Base-by-base conservation (phyloP, 2,797 vertebrate species). In the Acomys russatus region DNA sequence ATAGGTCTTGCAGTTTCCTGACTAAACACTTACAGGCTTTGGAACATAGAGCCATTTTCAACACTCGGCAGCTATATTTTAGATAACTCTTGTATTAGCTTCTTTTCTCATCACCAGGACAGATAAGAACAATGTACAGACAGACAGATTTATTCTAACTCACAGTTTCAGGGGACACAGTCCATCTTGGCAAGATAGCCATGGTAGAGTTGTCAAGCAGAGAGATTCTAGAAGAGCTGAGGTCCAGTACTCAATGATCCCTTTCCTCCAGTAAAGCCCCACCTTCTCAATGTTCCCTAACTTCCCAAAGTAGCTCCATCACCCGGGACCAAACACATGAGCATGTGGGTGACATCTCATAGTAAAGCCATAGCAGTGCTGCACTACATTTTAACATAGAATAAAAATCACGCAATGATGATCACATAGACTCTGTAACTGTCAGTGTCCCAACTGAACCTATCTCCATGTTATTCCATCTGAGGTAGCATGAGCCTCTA, bases 1-100 rank as follows among this genome's bases (percentile, higher is more conserved):
- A 70, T 68, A 85, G 93, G 33, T 90, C 61, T 30, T 70, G 61
- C 56, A 6, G 11, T 90, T 88, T 92, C n/a, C 87, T 90, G 15
- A 54, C 61, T 71, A 28, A 88, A 28, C 28, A 4, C 33, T 90
- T 33, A 66, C 44, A 80, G 14, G 44, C 78, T 96, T 90, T 59
- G 76, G 59, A 93, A 33, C 33, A 70, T 15, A 33, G 23, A 59
- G 9, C 51, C 85, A 44, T 76, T 82, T 80, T 79, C 20, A 59
- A 70, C 33, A 89, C 28, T 49, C 66, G 44, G 20, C 54, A 90
- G 87, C 66, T 78, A 35, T 66, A 59, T 56, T 95, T 87, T 78
- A 83, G 63, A 66, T 44, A 93, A 25, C 44, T 12, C 25, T 61
- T 33, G 17, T 88, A 18, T 38, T 59, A 56, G 68, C 61, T 73